Evolutionary conservation across 2,888 invertebrate species (phyloP).

Genomic region (Neoitamus cyanurus): DNA sequence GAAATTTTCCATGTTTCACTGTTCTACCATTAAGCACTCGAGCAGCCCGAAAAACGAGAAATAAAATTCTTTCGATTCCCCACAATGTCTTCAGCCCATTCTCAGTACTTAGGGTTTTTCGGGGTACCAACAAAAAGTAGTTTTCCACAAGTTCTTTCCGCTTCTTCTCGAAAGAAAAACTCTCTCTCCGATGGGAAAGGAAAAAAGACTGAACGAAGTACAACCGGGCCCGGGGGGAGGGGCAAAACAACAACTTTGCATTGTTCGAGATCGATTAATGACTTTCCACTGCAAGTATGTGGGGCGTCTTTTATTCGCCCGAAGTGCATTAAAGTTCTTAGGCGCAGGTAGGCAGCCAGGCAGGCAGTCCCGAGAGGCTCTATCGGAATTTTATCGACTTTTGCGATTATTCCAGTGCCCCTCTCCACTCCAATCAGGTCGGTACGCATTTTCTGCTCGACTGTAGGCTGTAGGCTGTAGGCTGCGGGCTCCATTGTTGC

Average conservation of each 20-base stretch:
- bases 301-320: background rate
- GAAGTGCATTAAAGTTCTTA: constrained; percentile 4
- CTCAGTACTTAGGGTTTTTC: constrained; percentile 14
- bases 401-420: background rate
- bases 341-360: background rate
- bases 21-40: constrained; percentile 23
- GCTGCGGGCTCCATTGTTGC: constrained; percentile 4
- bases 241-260: background rate
- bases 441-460: constrained; percentile 23
- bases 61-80: background rate
- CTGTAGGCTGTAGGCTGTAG: background rate
- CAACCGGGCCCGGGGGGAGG: background rate
- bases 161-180: constrained; percentile 3
- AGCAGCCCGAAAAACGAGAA: background rate
- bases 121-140: constrained; percentile 19
- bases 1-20: constrained; percentile 16
- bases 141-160: constrained; percentile 32
- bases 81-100: background rate
- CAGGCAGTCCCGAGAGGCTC: background rate
- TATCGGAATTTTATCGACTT: constrained; percentile 31
- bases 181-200: background rate
- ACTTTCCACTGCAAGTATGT: constrained; percentile 16
- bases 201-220: background rate
- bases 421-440: constrained; percentile 18
- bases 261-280: constrained; percentile 17